Evolutionary conservation across 2,113 vertebrate genomes (phyloP), one percentile per base, ranked within the genome.

Genomic region (Pollachius pollachius): DNA sequence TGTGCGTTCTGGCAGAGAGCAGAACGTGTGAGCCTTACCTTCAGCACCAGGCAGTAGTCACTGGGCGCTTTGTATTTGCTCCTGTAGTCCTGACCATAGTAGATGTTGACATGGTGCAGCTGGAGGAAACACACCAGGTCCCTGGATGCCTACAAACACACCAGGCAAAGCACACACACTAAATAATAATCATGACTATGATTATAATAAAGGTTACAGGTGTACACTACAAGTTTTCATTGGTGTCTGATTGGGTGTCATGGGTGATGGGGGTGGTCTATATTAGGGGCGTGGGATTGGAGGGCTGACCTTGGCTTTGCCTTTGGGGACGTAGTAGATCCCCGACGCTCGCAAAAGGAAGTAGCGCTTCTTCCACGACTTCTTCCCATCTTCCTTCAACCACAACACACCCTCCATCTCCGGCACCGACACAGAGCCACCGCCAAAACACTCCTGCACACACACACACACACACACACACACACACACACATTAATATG

Each of bases 301-400:
- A 16, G 1, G 41, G 5, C 15, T 58, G 57, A 98, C 97, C 96
- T 99, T 99, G 54, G 95, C 94, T 83, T 99, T 99, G 66, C 97
- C 97, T 89, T 99, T 99, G 63, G 97, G 97, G 65, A 99, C 96
- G 23, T 98, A 99, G 89, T 99, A 99, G 84, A 99, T 94, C 60
- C 97, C 97, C 64, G 97, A 99, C 48, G 97, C 97, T 73, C 97
- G 85, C 64, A 99, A 91, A 60, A 99, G 93, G 86, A 99, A 99
- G 80, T 99, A 99, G 64, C 97, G 95, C 72, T 99, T 99, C 89
- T 99, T 99, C 97, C 97, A 99, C 2, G 96, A 98, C 85, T 99
- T 99, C 81, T 97, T 99, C 58, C 97, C 97, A 60, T 99, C 97
- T 27, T 99, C 97, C 79, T 99, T 99, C 69, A 99, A 89, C 96